Percentiles rank a stretch among this genome's conserved stretches.
Conservation (phyloP, 2,113 vertebrate genomes). For the Cepphus grylle region DNA sequence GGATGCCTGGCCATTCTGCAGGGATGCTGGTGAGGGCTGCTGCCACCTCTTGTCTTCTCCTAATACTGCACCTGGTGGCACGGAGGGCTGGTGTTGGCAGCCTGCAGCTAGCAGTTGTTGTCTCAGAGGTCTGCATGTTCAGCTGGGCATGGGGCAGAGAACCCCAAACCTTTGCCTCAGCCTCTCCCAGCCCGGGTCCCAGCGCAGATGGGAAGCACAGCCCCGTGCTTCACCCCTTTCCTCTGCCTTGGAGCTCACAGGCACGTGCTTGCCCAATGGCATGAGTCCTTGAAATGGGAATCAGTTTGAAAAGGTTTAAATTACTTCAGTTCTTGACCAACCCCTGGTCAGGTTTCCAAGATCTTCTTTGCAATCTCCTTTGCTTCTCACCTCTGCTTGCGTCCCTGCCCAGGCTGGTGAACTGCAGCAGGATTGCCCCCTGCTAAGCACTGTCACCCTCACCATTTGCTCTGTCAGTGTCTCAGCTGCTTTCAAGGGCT, state of each 20-base stretch:
- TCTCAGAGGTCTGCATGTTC: accelerated
- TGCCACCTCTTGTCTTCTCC: not conserved
- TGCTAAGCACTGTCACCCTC: not conserved
- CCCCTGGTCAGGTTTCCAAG: not conserved
- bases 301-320: not conserved
- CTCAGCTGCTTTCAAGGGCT: not conserved
- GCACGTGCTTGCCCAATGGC: not conserved
- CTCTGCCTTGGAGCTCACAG: not conserved
- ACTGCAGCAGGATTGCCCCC: not conserved
- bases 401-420: not conserved
- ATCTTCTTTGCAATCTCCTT: not conserved
- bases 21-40: not conserved
- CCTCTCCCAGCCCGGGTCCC: not conserved
- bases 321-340: not conserved
- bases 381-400: not conserved
- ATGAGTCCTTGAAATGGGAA: not conserved
- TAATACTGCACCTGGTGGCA: accelerated
- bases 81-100: not conserved
- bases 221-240: not conserved
- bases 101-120: not conserved
- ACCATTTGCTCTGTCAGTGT: not conserved
- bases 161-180: not conserved
- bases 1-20: not conserved
- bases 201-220: not conserved
- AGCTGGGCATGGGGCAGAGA: not conserved